Percentiles rank a stretch among this genome's conserved stretches.
Evolutionary conservation across 2,113 vertebrate species (phyloP).

Genomic region (Myotis davidii): DNA sequence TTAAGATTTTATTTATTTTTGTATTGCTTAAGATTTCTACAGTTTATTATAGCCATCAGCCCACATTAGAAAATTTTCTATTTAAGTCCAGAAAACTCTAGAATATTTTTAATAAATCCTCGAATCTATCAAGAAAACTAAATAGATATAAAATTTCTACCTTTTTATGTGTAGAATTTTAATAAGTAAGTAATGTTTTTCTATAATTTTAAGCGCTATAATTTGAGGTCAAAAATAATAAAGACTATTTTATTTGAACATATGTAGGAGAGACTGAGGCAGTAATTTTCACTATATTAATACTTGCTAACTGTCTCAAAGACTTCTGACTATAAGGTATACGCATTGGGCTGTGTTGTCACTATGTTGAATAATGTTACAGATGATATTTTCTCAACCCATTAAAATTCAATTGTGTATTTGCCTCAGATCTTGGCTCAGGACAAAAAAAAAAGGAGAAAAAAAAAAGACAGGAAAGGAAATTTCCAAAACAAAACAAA

Average conservation of each 20-base stretch:
- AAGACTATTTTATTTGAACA: background rate
- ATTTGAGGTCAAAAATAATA: background rate
- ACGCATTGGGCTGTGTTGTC: background rate
- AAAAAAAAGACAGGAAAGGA: background rate
- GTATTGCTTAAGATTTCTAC: background rate
- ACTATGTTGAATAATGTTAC: background rate
- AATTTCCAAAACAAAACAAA: constrained; percentile 19
- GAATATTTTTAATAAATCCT: background rate
- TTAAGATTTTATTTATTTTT: no score
- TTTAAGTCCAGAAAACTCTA: background rate
- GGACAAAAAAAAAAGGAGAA: no score
- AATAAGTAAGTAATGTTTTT: background rate
- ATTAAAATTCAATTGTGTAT: constrained; percentile 28
- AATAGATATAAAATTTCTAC: background rate
- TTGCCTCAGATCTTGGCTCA: background rate
- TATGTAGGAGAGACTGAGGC: background rate
- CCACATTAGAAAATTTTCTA: background rate
- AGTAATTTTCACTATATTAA: background rate
- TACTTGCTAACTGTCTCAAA: background rate
- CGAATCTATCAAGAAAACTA: background rate
- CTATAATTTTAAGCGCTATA: background rate
- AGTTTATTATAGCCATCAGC: background rate
- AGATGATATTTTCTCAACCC: background rate
- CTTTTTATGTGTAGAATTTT: background rate
- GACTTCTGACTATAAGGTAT: background rate